A percentile compares a stretch with the other conserved stretches of the same genome.
These are phyloP conservation scores for Papilio polytes DNA, from an alignment of 1,140 invertebrate genomes.

Conservation along the genomic window DNA sequence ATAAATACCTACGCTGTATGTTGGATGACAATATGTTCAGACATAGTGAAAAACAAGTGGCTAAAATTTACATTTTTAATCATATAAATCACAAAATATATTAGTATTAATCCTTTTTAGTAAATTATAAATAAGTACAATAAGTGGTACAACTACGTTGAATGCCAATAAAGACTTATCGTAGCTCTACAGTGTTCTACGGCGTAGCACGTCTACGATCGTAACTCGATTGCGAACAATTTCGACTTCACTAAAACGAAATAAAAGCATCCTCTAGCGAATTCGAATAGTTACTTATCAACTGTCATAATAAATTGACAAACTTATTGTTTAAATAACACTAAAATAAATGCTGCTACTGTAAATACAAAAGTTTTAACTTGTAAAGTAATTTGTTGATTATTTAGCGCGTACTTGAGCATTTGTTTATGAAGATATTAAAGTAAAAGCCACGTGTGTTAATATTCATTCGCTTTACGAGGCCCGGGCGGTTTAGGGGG, in stretches of 20 bases:
- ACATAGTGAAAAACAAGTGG: not conserved
- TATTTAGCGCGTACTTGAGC: slow-evolving; percentile 22
- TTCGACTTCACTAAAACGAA: slow-evolving; percentile 1
- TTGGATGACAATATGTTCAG: slow-evolving; percentile 16
- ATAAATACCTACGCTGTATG: slow-evolving; percentile 53
- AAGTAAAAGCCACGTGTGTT: slow-evolving; percentile 35
- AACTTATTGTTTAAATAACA: not conserved
- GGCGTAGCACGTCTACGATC: slow-evolving; percentile 28
- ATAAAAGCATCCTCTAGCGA: slow-evolving; percentile 5
- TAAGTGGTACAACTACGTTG: no score
- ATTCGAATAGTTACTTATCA: slow-evolving; percentile 30
- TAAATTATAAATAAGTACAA: no score
- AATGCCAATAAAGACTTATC: no score
- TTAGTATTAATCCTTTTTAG: no score
- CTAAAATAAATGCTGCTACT: not conserved
- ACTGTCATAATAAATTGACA: not conserved
- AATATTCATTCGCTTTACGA: slow-evolving; percentile 38
- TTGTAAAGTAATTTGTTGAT: slow-evolving; percentile 31
- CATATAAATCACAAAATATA: no score
- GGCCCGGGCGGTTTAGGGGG: slow-evolving; percentile 44
- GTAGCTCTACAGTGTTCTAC: slow-evolving; percentile 7
- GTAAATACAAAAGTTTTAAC: not conserved
- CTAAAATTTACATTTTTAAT: no score
- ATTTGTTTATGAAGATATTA: slow-evolving; percentile 32
- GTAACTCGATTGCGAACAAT: slow-evolving; percentile 12